Base-by-base conservation (phyloP, 2,888 invertebrate genomes). In the Azorinus chamasolen region DNA sequence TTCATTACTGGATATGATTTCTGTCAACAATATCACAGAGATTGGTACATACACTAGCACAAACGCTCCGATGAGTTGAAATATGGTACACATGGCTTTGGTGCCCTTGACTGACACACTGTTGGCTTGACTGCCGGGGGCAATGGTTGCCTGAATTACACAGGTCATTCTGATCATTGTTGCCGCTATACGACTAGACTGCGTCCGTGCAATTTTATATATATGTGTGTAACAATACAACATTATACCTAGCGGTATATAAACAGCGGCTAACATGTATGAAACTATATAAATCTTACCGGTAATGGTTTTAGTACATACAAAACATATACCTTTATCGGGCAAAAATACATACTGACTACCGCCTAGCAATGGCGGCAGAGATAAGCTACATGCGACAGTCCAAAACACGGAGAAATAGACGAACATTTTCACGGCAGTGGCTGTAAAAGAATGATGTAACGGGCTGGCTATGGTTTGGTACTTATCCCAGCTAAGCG, bases 131-230 rank as follows among this genome's bases (percentile, higher is more conserved):
- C 85, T 84, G n/a, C 83, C 69, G 6, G 87, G 83, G 1, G 89
- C 85, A 8, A 89, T 86, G 8, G 90, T 88, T 4, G 89, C 89
- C 46, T 90, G 90, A 22, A 90, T 87, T 25, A 90, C 87, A 66
- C 88, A 88, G n/a, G 89, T 88, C 89, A 90, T 89, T 48, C 88
- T 77, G n/a, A 90, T 74, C 89, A 90, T 89, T 14, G 89, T 90
- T 25, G 90, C 90, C 10, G 90, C 90, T 46, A 90, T 90, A 14
- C 89, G 80, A 64, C 88, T 88, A 64, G 89, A 89, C 66, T 90
- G 90, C 4, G 85, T 88, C 27, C 88, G 77, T 6, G 90, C 90
- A 48, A 90, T 90, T 45, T 85, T 80, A 68, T 88, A 90, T 63
- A 90, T 90, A 68, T 90, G 90, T 27, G 86, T 83, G 80, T 90